Base-by-base conservation (phyloP, 2,888 invertebrate species). In the Drosophila mettleri region DNA sequence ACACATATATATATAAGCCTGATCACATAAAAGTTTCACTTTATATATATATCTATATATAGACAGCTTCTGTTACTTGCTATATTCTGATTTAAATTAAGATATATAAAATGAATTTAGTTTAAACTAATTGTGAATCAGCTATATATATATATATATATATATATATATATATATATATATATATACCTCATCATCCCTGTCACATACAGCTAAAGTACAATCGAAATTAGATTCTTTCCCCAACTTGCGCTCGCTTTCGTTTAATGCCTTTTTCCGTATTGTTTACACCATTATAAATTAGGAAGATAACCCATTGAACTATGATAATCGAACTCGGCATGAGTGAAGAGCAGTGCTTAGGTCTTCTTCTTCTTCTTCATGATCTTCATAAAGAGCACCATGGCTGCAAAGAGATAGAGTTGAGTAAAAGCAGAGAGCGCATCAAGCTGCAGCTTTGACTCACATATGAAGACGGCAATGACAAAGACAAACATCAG, bases 301-400 rank as follows among this genome's bases (percentile, higher is more conserved):
- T 27, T 61, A 31, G 67, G 86, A 87, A 82, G 89, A 85, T 85
- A 85, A 87, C 89, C 85, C 70, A 29, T 74, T 85, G 83, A 89
- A 71, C 88, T 63, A 34, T 41, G 60, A 54, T 66, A 75, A 73
- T 45, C 18, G 16, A 18, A 18, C 18, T 36, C 24, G 49, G 29
- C 27, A 27, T 20, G 10, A n/a, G 2, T 24, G 18, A 22, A 18
- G 29, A 41, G 34, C n/a, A 4, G 24, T 9, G 60, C 31, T 72
- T 80, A 86, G 53, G 75, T 31, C 65, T 91, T 89, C 88, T 93
- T 94, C 88, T 93, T 94, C 91, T 97, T 97, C 91, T 95, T 97
- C 93, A 97, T 96, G 43, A 98, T 94, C 93, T 96, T 97, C 97
- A 98, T 98, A 90, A 98, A 97, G 39, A 98, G 93, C 55, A 98